phyloP scores from a whole-genome alignment of 2,888 invertebrate species.

The Callinectes sapidus region DNA sequence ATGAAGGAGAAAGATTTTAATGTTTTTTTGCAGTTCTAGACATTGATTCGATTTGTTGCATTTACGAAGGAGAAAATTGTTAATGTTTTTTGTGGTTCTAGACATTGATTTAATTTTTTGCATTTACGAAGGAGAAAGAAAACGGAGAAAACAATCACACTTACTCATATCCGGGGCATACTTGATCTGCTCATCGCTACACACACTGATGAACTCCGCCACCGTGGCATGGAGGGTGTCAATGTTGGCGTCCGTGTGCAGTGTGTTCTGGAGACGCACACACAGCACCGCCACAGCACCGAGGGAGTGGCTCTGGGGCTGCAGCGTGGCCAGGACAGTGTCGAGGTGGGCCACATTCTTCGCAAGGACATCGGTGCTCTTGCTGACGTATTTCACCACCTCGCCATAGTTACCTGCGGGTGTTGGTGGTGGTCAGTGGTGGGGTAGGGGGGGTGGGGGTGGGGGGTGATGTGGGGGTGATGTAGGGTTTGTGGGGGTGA shows the following conservation, averaged over 20 bases:
- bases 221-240: slow-evolving; percentile 72
- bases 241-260: slow-evolving; percentile 67
- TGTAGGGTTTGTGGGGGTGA: no score
- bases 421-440: no score
- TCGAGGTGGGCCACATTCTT: slow-evolving; percentile 90
- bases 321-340: slow-evolving; percentile 92
- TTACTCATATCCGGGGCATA: slow-evolving; percentile 74
- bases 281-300: slow-evolving; percentile 91
- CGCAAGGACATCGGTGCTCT: slow-evolving; percentile 85
- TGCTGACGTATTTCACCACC: slow-evolving; percentile 73
- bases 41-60: no score
- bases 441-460: no score
- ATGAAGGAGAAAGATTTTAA: no score
- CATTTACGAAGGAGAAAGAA: no score
- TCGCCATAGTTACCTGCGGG: slow-evolving; percentile 76
- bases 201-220: slow-evolving; percentile 71
- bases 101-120: no score
- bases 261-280: slow-evolving; percentile 82
- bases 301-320: slow-evolving; percentile 92
- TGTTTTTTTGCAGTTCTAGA: no score
- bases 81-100: no score
- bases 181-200: slow-evolving; percentile 72
- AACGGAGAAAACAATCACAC: slow-evolving; percentile 32
- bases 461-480: slow-evolving; percentile 24
- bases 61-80: no score